Conservation (phyloP, 1,140 invertebrate species). For the Elymnias hypermnestra region DNA sequence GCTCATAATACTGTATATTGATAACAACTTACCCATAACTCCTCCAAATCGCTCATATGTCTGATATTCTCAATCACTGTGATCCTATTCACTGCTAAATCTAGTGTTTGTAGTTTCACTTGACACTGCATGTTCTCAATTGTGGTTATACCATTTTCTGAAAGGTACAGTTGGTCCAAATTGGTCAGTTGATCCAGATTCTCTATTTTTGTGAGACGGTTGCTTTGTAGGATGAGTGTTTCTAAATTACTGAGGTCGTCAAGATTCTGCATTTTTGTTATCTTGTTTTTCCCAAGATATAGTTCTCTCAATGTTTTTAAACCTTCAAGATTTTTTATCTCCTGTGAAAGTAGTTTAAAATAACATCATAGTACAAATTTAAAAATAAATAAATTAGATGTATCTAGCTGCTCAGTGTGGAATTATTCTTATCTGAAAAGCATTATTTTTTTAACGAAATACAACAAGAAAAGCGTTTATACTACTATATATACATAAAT, state of each 20-base stretch:
- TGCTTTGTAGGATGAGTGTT: conserved; percentile 93
- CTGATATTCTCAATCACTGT: conserved; percentile 87
- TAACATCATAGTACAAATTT: no score
- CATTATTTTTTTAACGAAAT: no score
- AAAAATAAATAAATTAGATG: no score
- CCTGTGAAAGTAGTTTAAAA: no score
- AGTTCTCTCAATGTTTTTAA: conserved; percentile 85
- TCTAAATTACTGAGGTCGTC: conserved; percentile 85
- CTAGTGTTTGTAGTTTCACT: conserved; percentile 87
- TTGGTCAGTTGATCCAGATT: conserved; percentile 85
- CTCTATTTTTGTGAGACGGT: conserved; percentile 92
- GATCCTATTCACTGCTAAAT: conserved; percentile 94
- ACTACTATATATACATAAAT: no score
- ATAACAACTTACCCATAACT: conserved; percentile 94
- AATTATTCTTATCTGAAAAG: no score
- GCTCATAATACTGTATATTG: no score
- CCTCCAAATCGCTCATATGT: conserved; percentile 86
- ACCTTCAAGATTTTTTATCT: conserved; percentile 90
- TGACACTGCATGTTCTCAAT: conserved; percentile 87
- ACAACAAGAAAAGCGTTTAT: no score
- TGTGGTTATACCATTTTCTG: conserved; percentile 92
- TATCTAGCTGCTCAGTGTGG: no score
- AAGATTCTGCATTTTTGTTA: conserved; percentile 91
- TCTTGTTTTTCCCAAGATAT: conserved; percentile 98
- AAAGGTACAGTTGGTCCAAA: conserved; percentile 93